These are phyloP conservation scores for Gambusia holbrooki DNA, from an alignment of 2,113 vertebrate genomes.

Conservation along the genomic window DNA sequence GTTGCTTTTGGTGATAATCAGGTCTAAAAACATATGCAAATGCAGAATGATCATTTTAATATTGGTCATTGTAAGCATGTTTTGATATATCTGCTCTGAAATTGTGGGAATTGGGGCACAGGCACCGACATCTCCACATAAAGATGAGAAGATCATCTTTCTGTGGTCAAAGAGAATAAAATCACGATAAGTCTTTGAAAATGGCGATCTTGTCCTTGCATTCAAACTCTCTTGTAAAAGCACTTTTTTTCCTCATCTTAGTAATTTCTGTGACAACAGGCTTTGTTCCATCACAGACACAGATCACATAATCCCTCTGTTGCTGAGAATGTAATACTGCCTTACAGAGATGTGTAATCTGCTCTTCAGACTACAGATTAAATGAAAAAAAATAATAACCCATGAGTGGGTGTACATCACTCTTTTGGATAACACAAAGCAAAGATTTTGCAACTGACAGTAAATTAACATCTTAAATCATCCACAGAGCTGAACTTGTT, in stretches of 20 bases:
- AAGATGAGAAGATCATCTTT: background rate
- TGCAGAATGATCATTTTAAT: background rate
- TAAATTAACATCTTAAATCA: constrained; percentile 17
- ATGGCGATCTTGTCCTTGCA: background rate
- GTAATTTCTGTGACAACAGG: background rate
- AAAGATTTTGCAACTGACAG: constrained; percentile 30
- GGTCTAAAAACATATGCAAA: background rate
- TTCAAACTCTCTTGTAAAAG: background rate
- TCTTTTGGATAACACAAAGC: constrained; percentile 13
- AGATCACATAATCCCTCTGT: constrained; percentile 19
- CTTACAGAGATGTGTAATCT: constrained; percentile 29
- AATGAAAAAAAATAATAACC: constrained; percentile 6
- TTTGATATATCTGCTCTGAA: constrained; percentile 4
- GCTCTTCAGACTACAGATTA: constrained; percentile 14
- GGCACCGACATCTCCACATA: background rate
- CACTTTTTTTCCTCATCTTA: background rate
- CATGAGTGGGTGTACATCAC: background rate
- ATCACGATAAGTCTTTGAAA: background rate
- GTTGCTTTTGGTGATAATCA: background rate
- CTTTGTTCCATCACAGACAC: background rate
- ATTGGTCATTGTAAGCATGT: background rate
- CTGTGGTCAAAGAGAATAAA: background rate
- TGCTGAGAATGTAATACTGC: constrained; percentile 21
- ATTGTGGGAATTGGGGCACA: background rate
- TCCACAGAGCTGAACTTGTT: constrained; percentile 9